Evolutionary conservation across 2,888 invertebrate species (phyloP), one percentile per base, ranked within the genome.

Genomic region (Trimorus sp.): DNA sequence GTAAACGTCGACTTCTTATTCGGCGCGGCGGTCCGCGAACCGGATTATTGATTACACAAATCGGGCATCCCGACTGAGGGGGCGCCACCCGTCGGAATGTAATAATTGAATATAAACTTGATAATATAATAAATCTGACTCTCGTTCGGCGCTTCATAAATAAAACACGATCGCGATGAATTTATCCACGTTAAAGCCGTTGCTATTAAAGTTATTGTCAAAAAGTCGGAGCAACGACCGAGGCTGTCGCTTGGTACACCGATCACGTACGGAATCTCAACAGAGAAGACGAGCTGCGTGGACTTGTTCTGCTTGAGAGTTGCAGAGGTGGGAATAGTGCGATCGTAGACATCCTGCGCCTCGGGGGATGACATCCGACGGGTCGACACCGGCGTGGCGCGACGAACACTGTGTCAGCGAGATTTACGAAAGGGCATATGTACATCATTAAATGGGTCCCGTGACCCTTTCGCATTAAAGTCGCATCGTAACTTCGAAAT

Each of bases 351-450:
- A 69, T 65, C 65, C 69, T 48, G 58, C 36, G 60, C 58, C 62
- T 69, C 58, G 38, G 58, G 74, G 63, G 16, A 75, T 74, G 74
- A 75, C 74, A 75, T 75, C 63, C 73, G 58, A 58, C 63, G 51
- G 74, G 63, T 73, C 53, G 74, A 74, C 71, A 56, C 73, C 54
- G 51, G 53, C 69, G 58, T 51, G 36, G 42, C 58, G 53, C 49
- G 63, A 69, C 58, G 60, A 79, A 69, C 69, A 56, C 69, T 59
- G 78, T 71, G 69, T 75, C 74, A 79, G 79, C 79, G 14, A 79
- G 69, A 79, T 79, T 79, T 79, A 79, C 69, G 69, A 63, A 79
- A 79, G 79, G 63, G 70, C 70, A 74, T 79, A 68, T 74, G 73
- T 79, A 69, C 68, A 75, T 74, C 79, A 79, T 79, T 79, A 79